Evolutionary conservation across 37 sponge, comb jelly and placozoan species (phyloP).

Genomic region (Cliona cf. orientalis): DNA sequence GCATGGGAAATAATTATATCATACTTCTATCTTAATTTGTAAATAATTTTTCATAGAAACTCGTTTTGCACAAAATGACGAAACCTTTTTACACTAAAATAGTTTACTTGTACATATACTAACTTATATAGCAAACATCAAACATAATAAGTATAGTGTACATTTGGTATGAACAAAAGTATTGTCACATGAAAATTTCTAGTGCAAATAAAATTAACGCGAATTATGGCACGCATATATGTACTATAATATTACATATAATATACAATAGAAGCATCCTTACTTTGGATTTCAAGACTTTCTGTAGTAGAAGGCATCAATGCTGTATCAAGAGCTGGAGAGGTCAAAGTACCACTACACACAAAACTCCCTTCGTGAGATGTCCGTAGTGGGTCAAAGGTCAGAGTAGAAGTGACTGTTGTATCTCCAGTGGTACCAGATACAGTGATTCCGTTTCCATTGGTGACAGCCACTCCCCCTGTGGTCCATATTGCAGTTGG

Average conservation of each 20-base stretch:
- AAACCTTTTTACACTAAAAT: too few species aligned
- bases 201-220: too few species aligned
- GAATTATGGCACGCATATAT: too few species aligned
- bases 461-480: background rate
- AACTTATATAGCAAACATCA: background rate
- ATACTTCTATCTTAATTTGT: too few species aligned
- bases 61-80: too few species aligned
- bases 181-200: too few species aligned
- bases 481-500: slow-evolving; percentile 11
- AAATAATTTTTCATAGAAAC: too few species aligned
- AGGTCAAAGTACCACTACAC: background rate
- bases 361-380: background rate
- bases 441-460: background rate
- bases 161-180: too few species aligned
- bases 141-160: too few species aligned
- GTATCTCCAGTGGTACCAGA: background rate
- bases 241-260: too few species aligned
- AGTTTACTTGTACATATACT: background rate
- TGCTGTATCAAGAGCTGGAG: background rate
- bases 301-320: background rate
- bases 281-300: background rate
- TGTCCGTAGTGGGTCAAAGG: background rate
- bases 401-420: background rate
- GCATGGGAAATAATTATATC: background rate
- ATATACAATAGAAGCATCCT: too few species aligned